phyloP scores from a whole-genome alignment of 2,888 invertebrate genomes.

The Mycalesis mineus region DNA sequence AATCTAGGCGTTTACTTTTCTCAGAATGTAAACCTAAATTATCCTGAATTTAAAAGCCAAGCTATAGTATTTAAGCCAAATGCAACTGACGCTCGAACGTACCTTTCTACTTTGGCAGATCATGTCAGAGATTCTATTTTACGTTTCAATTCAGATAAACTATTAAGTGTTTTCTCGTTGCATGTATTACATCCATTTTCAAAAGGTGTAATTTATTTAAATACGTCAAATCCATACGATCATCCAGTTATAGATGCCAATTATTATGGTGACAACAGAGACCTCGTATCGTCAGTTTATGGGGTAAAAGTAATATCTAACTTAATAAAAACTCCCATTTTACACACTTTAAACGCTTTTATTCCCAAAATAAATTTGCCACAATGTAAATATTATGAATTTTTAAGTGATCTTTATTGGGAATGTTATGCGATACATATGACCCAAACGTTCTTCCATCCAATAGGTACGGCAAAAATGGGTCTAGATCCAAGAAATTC shows the following conservation, averaged over 20 bases:
- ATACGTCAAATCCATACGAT: constrained; percentile 75
- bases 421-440: constrained; percentile 65
- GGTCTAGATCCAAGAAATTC: constrained; percentile 53
- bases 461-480: constrained; percentile 81
- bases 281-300: constrained; percentile 52
- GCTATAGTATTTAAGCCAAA: too few species aligned
- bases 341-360: constrained; percentile 42
- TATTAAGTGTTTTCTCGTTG: constrained; percentile 50
- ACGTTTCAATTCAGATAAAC: constrained; percentile 41
- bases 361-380: constrained; percentile 43
- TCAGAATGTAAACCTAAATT: too few species aligned
- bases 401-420: constrained; percentile 49
- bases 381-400: constrained; percentile 39
- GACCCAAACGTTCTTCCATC: constrained; percentile 79
- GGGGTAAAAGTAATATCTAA: constrained; percentile 47
- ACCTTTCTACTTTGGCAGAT: constrained; percentile 30
- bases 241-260: constrained; percentile 80
- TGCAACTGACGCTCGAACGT: too few species aligned
- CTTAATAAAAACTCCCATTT: constrained; percentile 43
- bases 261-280: constrained; percentile 78
- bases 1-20: too few species aligned
- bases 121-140: constrained; percentile 13
- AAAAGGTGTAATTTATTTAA: constrained; percentile 75
- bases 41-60: too few species aligned
- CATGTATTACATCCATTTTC: constrained; percentile 70